Conservation (phyloP, 2,113 vertebrate species). For the Myotis brandtii region DNA sequence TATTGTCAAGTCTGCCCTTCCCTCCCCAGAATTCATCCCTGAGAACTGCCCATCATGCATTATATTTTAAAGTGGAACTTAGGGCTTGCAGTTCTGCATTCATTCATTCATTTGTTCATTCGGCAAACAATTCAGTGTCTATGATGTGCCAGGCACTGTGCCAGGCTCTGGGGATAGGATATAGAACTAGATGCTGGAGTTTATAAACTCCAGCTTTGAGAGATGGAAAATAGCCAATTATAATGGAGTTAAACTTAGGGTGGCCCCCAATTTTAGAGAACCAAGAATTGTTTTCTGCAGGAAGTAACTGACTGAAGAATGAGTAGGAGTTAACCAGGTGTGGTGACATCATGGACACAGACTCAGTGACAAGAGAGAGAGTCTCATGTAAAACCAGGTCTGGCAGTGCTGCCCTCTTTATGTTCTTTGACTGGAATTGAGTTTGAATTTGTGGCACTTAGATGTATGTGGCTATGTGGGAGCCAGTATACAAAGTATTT, state of each 20-base stretch:
- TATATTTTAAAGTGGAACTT: constrained; percentile 40
- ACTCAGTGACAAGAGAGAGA: constrained; percentile 19
- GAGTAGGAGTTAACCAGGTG: constrained; percentile 13
- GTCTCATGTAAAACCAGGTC: not conserved
- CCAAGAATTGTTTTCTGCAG: not conserved
- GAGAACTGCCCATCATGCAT: constrained; percentile 42
- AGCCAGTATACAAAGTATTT: constrained; percentile 28
- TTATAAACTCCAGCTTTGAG: constrained; percentile 5
- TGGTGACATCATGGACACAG: not conserved
- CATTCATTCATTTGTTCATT: constrained; percentile 23
- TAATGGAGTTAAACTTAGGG: not conserved
- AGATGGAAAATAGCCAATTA: not conserved
- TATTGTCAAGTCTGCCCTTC: constrained; percentile 13
- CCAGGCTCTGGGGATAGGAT: not conserved
- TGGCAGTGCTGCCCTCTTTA: not conserved
- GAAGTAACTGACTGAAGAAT: constrained; percentile 25
- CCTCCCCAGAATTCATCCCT: constrained; percentile 8
- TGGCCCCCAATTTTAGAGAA: constrained; percentile 14
- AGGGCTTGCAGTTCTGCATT: constrained; percentile 21
- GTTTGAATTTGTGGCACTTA: constrained; percentile 28
- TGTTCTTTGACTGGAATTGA: constrained; percentile 30
- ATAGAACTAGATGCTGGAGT: constrained; percentile 25
- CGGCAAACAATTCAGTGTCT: not conserved
- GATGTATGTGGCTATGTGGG: constrained; percentile 14
- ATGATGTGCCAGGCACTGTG: not conserved